A percentile compares a stretch with the other conserved stretches of the same genome.
Conservation (phyloP, 2,113 vertebrate species). For the Mandrillus leucophaeus region DNA sequence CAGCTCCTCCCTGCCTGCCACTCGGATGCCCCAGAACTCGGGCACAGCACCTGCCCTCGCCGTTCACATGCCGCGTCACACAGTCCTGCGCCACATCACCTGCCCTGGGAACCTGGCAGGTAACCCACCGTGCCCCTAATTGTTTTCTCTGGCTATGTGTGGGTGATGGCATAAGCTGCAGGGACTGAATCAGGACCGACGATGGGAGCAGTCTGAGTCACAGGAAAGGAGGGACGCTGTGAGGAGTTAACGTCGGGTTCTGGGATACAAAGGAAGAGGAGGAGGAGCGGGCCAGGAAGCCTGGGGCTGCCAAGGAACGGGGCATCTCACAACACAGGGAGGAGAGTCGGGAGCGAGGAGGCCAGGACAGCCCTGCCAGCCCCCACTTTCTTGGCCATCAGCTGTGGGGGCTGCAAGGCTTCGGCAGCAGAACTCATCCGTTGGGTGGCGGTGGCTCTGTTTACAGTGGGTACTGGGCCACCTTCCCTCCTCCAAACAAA, state of each 20-base stretch:
- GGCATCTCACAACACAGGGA: background rate
- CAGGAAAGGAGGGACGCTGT: background rate
- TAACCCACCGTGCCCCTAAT: background rate
- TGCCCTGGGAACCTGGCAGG: constrained; percentile 51
- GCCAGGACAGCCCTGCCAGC: too few relatives aligned
- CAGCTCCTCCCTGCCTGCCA: background rate
- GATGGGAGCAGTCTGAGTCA: background rate
- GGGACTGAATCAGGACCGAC: background rate
- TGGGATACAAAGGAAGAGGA: background rate
- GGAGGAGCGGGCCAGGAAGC: background rate
- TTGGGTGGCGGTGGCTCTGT: background rate
- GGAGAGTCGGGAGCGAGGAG: background rate
- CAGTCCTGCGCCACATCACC: background rate
- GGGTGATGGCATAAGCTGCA: background rate
- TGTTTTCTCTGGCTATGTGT: constrained; percentile 20
- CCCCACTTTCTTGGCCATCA: background rate
- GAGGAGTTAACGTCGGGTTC: background rate
- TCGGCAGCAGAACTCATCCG: background rate
- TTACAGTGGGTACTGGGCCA: background rate
- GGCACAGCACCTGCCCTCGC: background rate
- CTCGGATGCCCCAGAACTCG: background rate
- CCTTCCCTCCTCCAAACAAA: background rate
- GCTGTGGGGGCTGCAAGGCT: background rate
- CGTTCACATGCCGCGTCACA: background rate
- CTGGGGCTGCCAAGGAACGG: background rate